phyloP scores from a whole-genome alignment of 1,140 invertebrate genomes.

The Leptinotarsa undecemlineata region DNA sequence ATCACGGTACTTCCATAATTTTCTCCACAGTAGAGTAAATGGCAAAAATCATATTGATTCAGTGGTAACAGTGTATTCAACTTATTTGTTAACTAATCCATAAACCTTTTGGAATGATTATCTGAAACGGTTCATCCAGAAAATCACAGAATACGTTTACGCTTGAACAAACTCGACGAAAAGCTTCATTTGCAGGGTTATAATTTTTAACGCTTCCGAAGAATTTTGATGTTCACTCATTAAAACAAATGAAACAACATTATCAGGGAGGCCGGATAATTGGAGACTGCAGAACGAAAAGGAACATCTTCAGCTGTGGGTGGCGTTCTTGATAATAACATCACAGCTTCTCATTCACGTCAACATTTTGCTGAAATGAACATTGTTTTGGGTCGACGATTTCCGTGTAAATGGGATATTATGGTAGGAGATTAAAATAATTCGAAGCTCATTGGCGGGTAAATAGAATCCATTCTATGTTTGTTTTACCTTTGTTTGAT shows the following conservation, averaged over 20 bases:
- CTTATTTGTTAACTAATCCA: no score
- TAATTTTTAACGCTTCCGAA: background rate
- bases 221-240: background rate
- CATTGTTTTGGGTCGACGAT: background rate
- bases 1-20: no score
- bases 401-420: background rate
- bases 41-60: no score
- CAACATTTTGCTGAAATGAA: background rate
- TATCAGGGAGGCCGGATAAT: background rate
- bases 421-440: background rate
- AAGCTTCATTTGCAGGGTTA: background rate
- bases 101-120: no score
- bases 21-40: no score
- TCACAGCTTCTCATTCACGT: background rate
- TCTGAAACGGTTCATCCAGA: background rate
- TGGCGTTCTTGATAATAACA: background rate
- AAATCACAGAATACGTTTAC: background rate
- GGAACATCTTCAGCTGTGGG: background rate
- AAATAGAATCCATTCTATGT: background rate
- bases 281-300: background rate
- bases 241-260: constrained; percentile 4
- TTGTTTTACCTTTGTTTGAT: no score
- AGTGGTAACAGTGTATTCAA: no score
- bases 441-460: background rate
- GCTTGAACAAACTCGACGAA: background rate